Percentiles rank a stretch among this genome's conserved stretches.
Evolutionary conservation across 2,113 vertebrate species (phyloP).

Genomic region (Cyprinodon brontotheroides): DNA sequence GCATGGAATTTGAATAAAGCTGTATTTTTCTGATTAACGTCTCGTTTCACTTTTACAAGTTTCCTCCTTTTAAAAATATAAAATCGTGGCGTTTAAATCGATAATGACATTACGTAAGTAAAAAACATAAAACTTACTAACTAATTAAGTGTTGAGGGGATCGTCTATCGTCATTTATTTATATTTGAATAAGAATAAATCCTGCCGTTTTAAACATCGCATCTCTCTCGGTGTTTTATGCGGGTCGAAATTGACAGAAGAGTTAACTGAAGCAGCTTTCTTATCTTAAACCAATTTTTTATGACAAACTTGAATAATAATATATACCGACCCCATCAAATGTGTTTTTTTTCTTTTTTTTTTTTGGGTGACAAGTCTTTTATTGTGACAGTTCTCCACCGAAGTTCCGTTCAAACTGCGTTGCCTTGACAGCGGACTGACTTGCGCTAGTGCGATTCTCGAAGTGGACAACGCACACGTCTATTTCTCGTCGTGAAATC

Average conservation of each 20-base stretch:
- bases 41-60: neutral
- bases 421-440: neutral
- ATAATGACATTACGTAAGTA: no score
- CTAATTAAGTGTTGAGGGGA: no score
- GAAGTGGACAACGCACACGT: neutral
- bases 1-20: neutral
- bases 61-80: no score
- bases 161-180: no score
- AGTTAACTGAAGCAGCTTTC: no score
- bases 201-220: no score
- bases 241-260: no score
- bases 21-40: neutral
- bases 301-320: neutral
- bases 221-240: no score
- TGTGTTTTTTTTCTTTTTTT: neutral
- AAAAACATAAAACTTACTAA: no score
- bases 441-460: constrained; percentile 17
- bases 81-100: no score
- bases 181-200: no score
- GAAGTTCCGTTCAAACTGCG: neutral
- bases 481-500: accelerated
- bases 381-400: constrained; percentile 27
- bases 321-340: no score
- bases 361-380: neutral
- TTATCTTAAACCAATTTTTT: neutral